Percentiles rank a stretch among this genome's conserved stretches.
These are phyloP conservation scores for Hirundo rustica DNA, from an alignment of 2,797 vertebrate genomes.

Conservation along the genomic window DNA sequence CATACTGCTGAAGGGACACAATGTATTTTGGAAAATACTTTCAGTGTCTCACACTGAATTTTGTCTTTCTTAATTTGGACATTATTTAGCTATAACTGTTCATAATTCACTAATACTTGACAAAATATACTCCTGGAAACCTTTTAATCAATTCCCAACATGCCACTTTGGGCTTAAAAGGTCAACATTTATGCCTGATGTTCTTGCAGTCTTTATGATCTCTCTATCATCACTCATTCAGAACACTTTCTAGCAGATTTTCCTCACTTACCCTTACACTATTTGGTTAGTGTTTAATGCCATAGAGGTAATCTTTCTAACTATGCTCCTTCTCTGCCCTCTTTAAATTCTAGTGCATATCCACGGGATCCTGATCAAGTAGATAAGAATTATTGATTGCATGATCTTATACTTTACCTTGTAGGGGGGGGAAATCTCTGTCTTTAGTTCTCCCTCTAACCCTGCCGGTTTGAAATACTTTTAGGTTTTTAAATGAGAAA, in stretches of 20 bases:
- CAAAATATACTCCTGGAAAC: background rate
- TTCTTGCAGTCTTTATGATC: background rate
- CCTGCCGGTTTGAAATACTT: constrained; percentile 2
- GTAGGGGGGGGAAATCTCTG: background rate
- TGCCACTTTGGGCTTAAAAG: background rate
- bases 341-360: constrained; percentile 41
- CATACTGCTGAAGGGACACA: background rate
- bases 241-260: background rate
- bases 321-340: background rate
- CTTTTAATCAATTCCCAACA: background rate
- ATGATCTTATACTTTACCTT: background rate
- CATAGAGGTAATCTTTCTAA: background rate
- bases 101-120: background rate
- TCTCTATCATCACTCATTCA: background rate
- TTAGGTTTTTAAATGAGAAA: background rate
- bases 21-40: background rate
- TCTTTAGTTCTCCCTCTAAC: background rate
- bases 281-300: constrained; percentile 14
- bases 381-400: constrained; percentile 13
- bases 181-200: background rate
- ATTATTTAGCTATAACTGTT: background rate
- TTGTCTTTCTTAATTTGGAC: background rate
- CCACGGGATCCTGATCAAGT: background rate
- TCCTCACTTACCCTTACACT: background rate
- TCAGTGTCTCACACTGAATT: background rate